Conservation (phyloP, 2,113 vertebrate genomes). For the Narcine bancroftii region DNA sequence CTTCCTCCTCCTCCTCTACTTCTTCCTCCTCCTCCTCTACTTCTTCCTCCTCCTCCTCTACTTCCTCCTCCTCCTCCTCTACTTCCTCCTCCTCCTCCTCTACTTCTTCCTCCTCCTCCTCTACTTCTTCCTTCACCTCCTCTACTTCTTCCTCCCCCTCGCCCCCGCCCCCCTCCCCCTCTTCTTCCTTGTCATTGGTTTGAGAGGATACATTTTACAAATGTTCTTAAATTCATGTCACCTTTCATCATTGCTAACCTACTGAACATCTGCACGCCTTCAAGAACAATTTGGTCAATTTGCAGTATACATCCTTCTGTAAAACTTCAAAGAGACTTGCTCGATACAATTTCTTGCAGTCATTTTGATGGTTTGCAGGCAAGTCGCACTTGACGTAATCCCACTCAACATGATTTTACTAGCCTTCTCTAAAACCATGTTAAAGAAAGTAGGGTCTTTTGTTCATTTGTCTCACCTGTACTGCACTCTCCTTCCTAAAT, state of each 20-base stretch:
- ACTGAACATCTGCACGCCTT: not conserved
- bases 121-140: too few relatives aligned
- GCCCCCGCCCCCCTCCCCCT: too few relatives aligned
- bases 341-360: not conserved
- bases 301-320: not conserved
- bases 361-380: not conserved
- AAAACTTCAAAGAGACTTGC: not conserved
- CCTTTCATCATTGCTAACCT: not conserved
- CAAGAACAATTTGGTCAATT: not conserved
- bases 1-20: too few relatives aligned
- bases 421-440: not conserved
- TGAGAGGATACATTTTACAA: too few relatives aligned
- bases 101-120: too few relatives aligned
- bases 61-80: too few relatives aligned
- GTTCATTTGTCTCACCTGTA: not conserved
- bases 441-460: not conserved
- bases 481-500: too few relatives aligned
- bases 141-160: too few relatives aligned
- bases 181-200: too few relatives aligned
- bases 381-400: not conserved
- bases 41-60: too few relatives aligned
- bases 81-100: too few relatives aligned
- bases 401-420: not conserved
- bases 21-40: too few relatives aligned
- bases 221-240: not conserved